Base-by-base conservation (phyloP, 2,113 vertebrate species). In the Oryzias melastigma region DNA sequence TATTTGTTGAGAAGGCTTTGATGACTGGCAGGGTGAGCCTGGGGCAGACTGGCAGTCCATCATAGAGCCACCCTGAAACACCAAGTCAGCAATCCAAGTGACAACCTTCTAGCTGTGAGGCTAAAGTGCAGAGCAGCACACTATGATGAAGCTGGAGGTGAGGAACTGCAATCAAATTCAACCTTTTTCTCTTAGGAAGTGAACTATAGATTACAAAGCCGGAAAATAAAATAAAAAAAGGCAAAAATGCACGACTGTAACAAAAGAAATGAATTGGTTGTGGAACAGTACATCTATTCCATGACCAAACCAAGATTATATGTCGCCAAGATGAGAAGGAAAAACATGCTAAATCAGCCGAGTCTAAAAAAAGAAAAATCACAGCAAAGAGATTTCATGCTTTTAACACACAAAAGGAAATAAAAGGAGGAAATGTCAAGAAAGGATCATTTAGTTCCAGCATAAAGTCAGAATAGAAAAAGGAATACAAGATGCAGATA, bases 321-420 rank as follows among this genome's bases (percentile, higher is more conserved):
- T 44, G 40, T 70, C 20, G 61, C 20, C 68, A 52, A 51, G 51
- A 48, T 24, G 29, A 67, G 64, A 51, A 48, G 10, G 35, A 45
- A 44, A 14, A 7, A 62, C 19, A 24, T 29, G 65, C 53, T 71
- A 19, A 50, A 63, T 25, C 40, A 71, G 63, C 35, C 18, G 73
- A 75, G 79, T 52, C 78, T 51, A 22, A 84, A 60, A 56, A 43
- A 29, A 43, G 29, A 46, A 7, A 46, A 46, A 46, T 43, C 14
- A 12, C 2, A 80, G 56, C 15, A 52, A 40, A 70, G 17, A 58
- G 58, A 63, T 47, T 58, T 53, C 2, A 29, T 72, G 82, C 66
- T 65, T 43, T 27, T 54, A 63, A 73, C 42, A 68, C 52, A 81
- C 77, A 68, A 78, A 81, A 87, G 76, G 62, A 51, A 82, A 74